Base-by-base conservation (phyloP, 2,888 invertebrate species). In the Leptinotarsa haldemani region DNA sequence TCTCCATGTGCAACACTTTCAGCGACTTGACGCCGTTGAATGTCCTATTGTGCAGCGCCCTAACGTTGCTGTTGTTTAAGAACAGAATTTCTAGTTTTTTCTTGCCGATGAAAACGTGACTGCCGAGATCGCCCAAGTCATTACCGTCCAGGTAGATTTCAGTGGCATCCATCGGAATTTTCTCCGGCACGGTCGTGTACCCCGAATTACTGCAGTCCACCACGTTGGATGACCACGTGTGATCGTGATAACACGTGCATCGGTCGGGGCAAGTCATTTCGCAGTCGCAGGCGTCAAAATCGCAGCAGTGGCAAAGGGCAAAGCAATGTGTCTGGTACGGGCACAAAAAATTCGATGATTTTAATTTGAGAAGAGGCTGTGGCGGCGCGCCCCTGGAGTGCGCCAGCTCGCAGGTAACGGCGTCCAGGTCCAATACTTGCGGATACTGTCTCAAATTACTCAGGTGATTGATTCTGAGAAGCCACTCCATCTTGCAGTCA, bases 221-320 rank as follows among this genome's bases (percentile, higher is more conserved):
- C 72, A 95, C 93, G 89, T 95, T 95, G 85, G 94, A 93, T 82
- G 92, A 91, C 94, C 95, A 95, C 82, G 93, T 92, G 87, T 94
- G 93, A 89, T 96, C 95, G 89, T 95, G 94, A 90, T 93, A 96
- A 87, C 96, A 96, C 80, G 93, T 92, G 88, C 96, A 96, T 86
- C 93, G 93, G 86, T 92, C 91, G 79, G 96, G 96, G 87, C 96
- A 96, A 82, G 94, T 94, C 94, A 95, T 95, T 90, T 95, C 94
- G 88, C 96, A 96, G 89, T 96, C 96, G 88, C 96, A 96, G 78
- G 94, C 94, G 87, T 95, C 95, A 89, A 94, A 96, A 86, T 95
- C 95, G 89, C 96, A 96, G 88, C 96, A 96, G 88, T 95, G 94
- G 87, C 96, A 96, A 77, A 94, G 88, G 71, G 94, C 92, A 88